Evolutionary conservation across 2,797 vertebrate genomes (phyloP).

Genomic region (Cirrhinus mrigala): DNA sequence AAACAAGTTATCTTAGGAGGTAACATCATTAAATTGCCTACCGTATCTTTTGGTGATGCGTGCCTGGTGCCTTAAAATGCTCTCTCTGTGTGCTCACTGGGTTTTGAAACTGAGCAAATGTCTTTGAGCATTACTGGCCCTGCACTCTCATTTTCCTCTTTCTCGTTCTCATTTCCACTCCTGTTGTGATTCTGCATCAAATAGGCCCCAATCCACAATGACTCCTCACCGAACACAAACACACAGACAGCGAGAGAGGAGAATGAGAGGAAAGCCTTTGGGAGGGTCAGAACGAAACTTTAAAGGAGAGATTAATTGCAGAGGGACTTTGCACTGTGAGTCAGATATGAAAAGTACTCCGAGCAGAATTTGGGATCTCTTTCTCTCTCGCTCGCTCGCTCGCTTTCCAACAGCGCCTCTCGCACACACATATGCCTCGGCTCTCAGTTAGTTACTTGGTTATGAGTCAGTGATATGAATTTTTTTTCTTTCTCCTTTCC

Average conservation of each 20-base stretch:
- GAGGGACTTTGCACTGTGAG: slow-evolving; percentile 47
- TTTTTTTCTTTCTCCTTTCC: not conserved
- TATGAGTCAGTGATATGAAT: slow-evolving; percentile 29
- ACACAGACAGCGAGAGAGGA: slow-evolving; percentile 43
- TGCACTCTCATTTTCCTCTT: slow-evolving; percentile 58
- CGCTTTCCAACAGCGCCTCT: slow-evolving; percentile 21
- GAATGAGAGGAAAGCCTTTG: slow-evolving; percentile 37
- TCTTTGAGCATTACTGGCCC: slow-evolving; percentile 23
- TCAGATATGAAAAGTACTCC: slow-evolving; percentile 48
- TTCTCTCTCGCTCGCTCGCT: slow-evolving; percentile 20
- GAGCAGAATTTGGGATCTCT: slow-evolving; percentile 32
- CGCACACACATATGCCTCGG: not conserved
- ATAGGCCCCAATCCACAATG: slow-evolving; percentile 30
- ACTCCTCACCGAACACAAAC: slow-evolving; percentile 26
- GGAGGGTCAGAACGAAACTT: slow-evolving; percentile 56
- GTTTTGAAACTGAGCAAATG: slow-evolving; percentile 33
- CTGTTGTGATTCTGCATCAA: slow-evolving; percentile 37
- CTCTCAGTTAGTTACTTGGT: slow-evolving; percentile 30
- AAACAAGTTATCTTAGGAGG: not conserved
- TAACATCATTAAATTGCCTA: not conserved
- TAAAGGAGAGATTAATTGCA: slow-evolving; percentile 62
- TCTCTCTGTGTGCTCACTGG: not conserved
- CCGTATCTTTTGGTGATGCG: slow-evolving; percentile 9
- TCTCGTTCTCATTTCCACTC: slow-evolving; percentile 42
- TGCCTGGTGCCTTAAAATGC: slow-evolving; percentile 5